A percentile compares a stretch with the other conserved stretches of the same genome.
phyloP scores from a whole-genome alignment of 2,797 vertebrate genomes.

The Sebastes iracundus region DNA sequence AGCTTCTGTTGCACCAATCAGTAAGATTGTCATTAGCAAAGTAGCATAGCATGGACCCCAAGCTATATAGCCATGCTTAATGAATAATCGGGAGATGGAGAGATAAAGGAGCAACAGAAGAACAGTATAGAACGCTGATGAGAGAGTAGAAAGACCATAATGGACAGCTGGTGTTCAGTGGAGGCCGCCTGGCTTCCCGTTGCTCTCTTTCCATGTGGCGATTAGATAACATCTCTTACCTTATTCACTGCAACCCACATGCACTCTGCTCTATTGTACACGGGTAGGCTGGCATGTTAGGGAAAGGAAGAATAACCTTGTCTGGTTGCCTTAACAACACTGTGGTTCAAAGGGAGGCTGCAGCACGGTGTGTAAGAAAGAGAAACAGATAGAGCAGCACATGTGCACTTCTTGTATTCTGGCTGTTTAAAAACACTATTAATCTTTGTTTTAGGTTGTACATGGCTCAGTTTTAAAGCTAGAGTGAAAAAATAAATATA shows the following conservation, averaged over 20 bases:
- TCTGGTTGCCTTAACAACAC: slow-evolving; percentile 56
- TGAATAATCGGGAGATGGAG: slow-evolving; percentile 53
- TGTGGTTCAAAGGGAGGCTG: slow-evolving; percentile 43
- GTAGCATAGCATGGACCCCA: slow-evolving; percentile 23
- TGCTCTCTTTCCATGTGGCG: slow-evolving; percentile 59
- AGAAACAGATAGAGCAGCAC: slow-evolving; percentile 7
- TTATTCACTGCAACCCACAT: slow-evolving; percentile 77
- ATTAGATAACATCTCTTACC: slow-evolving; percentile 80
- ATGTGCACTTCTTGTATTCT: not conserved
- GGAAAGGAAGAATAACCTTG: slow-evolving; percentile 55
- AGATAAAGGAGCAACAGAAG: slow-evolving; percentile 41
- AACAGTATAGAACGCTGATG: slow-evolving; percentile 31
- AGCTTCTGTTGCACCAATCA: slow-evolving; percentile 37
- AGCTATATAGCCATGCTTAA: slow-evolving; percentile 17
- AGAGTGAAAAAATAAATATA: too few relatives aligned
- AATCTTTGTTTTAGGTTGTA: not conserved
- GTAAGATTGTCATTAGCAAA: slow-evolving; percentile 57
- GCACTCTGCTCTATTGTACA: slow-evolving; percentile 60
- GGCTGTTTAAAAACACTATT: not conserved
- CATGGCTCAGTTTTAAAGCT: too few relatives aligned
- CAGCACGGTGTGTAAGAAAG: slow-evolving; percentile 6
- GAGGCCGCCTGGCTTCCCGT: slow-evolving; percentile 55
- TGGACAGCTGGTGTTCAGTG: slow-evolving; percentile 70
- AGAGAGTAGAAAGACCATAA: slow-evolving; percentile 21
- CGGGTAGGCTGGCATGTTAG: slow-evolving; percentile 61